Evolutionary conservation across 2,113 vertebrate genomes (phyloP).

Genomic region (Aegotheles bennettii): DNA sequence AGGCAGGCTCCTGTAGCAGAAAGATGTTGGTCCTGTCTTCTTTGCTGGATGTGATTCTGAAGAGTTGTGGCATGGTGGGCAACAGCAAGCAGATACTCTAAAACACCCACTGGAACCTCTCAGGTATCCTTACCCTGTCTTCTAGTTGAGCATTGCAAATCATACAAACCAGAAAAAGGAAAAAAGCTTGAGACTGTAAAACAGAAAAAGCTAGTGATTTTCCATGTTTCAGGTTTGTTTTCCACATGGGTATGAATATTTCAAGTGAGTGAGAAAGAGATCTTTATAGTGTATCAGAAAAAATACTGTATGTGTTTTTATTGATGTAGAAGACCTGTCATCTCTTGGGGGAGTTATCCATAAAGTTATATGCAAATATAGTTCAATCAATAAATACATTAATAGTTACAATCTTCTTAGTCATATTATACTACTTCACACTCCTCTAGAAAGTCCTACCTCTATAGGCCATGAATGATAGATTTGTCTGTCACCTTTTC

Average conservation of each 20-base stretch:
- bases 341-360: background rate
- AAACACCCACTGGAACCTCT: background rate
- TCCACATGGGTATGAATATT: background rate
- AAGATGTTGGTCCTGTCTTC: background rate
- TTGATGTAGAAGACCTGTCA: background rate
- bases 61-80: background rate
- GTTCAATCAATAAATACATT: background rate
- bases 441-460: background rate
- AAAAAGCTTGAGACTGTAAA: background rate
- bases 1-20: background rate
- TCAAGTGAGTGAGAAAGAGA: background rate
- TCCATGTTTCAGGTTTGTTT: background rate
- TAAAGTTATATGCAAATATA: background rate
- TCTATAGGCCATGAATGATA: background rate
- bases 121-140: background rate
- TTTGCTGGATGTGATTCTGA: background rate
- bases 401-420: constrained; percentile 5
- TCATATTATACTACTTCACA: background rate
- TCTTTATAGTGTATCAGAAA: background rate
- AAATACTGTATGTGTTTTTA: background rate
- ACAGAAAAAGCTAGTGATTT: background rate
- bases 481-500: background rate
- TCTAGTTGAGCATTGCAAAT: background rate
- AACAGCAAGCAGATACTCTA: background rate
- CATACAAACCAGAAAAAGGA: background rate